Base-by-base conservation (phyloP, 2,797 vertebrate species). In the Pempheris klunzingeri region DNA sequence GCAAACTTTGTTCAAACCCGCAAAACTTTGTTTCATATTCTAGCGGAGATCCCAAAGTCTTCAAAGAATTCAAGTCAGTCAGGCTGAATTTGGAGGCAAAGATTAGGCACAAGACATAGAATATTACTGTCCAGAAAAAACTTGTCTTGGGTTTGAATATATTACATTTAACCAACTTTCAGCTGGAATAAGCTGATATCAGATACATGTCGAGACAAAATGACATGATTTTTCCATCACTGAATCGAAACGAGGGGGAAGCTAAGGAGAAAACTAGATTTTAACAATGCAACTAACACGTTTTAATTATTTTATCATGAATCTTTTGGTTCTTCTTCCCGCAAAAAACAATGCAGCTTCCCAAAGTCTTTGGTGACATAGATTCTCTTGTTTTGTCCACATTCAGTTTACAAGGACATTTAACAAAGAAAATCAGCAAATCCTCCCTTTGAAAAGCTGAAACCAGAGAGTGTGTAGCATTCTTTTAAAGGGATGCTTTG, bases 1-100 rank as follows among this genome's bases (percentile, higher is more conserved):
- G 18, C 17, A 18, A 55, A 61, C 26, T 64, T 39, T 43, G 39
- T 44, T 71, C 53, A 15, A 62, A 76, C 7, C 15, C 5, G 17
- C 11, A 50, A 5, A 71, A 43, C 52, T 66, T 65, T 12, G 47
- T 20, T 47, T 44, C 24, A 47, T 32, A 32, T 13, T 78, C 34
- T 7, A 9, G 36, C 15, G 1, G 20, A 63, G 52, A 65, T 43
- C 17, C 24, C 12, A 14, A 47, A 74, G 46, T 77, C 59, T 65
- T 53, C 3, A 34, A 47, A 69, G 24, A 55, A 13, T 15, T 28
- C 1, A 38, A 59, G 44, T 22, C 3, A 26, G 36, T 58, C 39
- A 12, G 28, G 41, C 11, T 78, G 46, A 46, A 46, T 60, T 34
- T 46, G 32, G 15, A 53, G 20, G 28, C 11, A 34, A 59, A 50